phyloP scores from a whole-genome alignment of 2,888 invertebrate species.

The Poecilobothrus nobilitatus region DNA sequence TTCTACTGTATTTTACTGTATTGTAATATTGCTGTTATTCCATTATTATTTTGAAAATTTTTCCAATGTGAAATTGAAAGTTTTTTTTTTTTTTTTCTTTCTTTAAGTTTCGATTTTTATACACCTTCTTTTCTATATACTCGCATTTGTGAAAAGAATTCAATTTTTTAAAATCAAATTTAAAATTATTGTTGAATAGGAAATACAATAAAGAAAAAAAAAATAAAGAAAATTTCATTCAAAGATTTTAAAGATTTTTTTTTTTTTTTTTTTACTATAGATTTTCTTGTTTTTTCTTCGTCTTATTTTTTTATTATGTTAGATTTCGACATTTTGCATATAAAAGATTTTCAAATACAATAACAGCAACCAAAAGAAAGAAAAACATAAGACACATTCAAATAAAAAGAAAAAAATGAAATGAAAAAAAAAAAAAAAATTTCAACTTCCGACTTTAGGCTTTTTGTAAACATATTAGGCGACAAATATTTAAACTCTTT shows the following conservation, averaged over 20 bases:
- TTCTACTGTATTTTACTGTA: too few species aligned
- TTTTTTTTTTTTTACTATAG: too few species aligned
- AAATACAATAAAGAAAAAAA: not conserved
- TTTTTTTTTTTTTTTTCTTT: not conserved
- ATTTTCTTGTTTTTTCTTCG: not conserved
- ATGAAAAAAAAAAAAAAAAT: not conserved
- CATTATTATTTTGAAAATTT: not conserved
- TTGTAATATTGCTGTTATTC: not conserved
- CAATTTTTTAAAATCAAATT: not conserved
- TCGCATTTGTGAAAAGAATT: not conserved
- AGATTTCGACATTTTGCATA: not conserved
- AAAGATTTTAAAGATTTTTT: not conserved
- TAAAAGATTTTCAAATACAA: not conserved
- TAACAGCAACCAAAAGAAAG: not conserved
- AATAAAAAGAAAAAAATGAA: not conserved
- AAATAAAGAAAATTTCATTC: not conserved
- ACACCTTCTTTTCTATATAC: too few species aligned
- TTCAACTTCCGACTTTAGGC: not conserved
- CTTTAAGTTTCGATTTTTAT: too few species aligned
- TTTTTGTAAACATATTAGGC: not conserved
- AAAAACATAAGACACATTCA: too few species aligned
- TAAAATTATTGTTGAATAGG: not conserved
- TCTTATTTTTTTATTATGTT: not conserved
- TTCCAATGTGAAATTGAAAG: not conserved
- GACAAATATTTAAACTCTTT: constrained; percentile 1